Percentiles rank a stretch among this genome's conserved stretches.
phyloP scores from a whole-genome alignment of 2,113 vertebrate species.

The Trochalopteron elliotii region DNA sequence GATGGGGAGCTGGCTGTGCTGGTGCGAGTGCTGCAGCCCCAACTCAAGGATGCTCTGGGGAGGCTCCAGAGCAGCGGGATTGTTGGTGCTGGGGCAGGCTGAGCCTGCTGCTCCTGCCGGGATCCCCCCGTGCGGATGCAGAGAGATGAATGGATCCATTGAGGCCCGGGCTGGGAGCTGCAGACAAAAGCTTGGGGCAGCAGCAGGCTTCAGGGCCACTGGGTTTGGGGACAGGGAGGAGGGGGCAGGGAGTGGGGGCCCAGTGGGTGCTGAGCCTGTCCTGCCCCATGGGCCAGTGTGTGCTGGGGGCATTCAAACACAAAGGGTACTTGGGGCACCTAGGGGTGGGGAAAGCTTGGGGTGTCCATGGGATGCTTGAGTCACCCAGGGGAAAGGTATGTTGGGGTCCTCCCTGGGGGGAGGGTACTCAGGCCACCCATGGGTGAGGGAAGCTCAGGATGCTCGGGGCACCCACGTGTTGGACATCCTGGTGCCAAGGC shows the following conservation, averaged over 20 bases:
- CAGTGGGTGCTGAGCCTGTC: fast-evolving
- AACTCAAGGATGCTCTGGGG: fast-evolving
- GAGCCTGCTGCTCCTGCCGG: constrained; percentile 45
- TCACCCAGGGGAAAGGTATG: not conserved
- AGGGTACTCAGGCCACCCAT: not conserved
- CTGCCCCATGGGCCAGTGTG: fast-evolving
- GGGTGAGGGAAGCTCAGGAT: not conserved
- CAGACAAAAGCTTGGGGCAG: constrained; percentile 69
- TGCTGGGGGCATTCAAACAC: not conserved
- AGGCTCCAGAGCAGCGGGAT: not conserved
- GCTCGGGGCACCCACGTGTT: fast-evolving
- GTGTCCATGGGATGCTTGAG: fast-evolving
- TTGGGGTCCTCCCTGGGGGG: fast-evolving
- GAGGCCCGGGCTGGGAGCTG: constrained; percentile 69
- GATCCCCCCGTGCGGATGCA: constrained; percentile 50
- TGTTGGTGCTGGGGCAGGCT: not conserved
- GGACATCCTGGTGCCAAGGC: fast-evolving
- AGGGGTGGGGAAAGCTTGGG: fast-evolving
- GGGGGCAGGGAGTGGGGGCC: not conserved
- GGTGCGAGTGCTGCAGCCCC: not conserved
- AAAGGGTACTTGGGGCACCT: not conserved
- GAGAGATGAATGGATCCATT: constrained; percentile 75
- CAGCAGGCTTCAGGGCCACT: not conserved
- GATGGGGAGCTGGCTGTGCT: not conserved
- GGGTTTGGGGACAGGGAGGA: not conserved